Evolutionary conservation across 1,140 invertebrate species (phyloP).

Genomic region (Mya arenaria): DNA sequence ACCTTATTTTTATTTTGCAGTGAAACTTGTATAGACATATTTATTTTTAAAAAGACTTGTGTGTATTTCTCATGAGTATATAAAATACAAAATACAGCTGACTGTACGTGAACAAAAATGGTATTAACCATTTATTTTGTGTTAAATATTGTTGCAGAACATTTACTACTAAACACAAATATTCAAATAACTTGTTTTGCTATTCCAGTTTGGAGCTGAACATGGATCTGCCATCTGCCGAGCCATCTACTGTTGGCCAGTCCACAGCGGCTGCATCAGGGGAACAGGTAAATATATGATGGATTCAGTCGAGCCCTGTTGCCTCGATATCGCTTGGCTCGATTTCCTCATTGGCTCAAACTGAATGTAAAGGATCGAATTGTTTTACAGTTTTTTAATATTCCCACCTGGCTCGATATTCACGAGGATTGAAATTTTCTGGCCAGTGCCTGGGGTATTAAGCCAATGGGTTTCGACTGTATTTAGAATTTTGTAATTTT

Average conservation of each 20-base stretch:
- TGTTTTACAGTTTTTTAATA: background rate
- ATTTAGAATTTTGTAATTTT: no score
- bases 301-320: background rate
- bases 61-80: no score
- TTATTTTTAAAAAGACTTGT: no score
- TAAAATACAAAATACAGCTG: no score
- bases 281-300: constrained; percentile 77
- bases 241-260: constrained; percentile 85
- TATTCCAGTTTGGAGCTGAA: constrained; percentile 94
- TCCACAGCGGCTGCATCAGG: constrained; percentile 76
- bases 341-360: background rate
- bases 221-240: constrained; percentile 95
- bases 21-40: no score
- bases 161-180: no score
- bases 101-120: no score
- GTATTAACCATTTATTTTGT: no score
- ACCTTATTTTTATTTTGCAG: no score
- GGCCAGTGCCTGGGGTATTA: background rate
- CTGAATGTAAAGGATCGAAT: background rate
- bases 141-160: no score
- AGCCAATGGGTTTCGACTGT: background rate
- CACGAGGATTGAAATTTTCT: background rate
- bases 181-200: no score
- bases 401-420: background rate
- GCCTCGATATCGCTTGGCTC: background rate